Evolutionary conservation across 2,888 invertebrate species (phyloP).

Genomic region (Sisyra nigra): DNA sequence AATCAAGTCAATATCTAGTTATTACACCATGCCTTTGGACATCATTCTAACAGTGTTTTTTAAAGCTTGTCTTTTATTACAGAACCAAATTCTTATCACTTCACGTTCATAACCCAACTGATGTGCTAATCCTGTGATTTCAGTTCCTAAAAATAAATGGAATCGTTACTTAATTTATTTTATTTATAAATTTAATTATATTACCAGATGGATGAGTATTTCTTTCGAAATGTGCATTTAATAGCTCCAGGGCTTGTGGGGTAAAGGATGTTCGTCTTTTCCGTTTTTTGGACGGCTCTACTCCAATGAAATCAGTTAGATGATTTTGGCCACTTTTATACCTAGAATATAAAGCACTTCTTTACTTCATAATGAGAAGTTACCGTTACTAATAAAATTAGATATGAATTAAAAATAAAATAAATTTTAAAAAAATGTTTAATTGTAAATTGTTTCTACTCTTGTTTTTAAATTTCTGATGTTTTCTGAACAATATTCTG

Average conservation of each 20-base stretch:
- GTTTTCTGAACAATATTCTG: too few relatives aligned
- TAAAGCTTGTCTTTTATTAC: constrained; percentile 93
- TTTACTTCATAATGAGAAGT: constrained; percentile 15
- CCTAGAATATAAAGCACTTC: constrained; percentile 39
- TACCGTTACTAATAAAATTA: constrained; percentile 5
- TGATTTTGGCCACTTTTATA: constrained; percentile 88
- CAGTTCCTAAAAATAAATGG: constrained; percentile 55
- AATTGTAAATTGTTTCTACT: neutral
- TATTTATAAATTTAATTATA: constrained; percentile 9
- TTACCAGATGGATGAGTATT: constrained; percentile 97
- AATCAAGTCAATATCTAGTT: neutral
- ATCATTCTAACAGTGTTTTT: constrained; percentile 96
- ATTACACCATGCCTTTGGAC: constrained; percentile 70
- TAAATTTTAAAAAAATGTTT: neutral
- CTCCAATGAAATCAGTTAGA: constrained; percentile 88
- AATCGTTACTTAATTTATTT: constrained; percentile 6
- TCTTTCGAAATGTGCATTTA: constrained; percentile 90
- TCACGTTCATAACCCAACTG: constrained; percentile 94
- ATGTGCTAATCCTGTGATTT: constrained; percentile 90
- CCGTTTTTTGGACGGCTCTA: constrained; percentile 92
- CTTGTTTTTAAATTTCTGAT: too few relatives aligned
- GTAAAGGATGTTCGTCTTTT: constrained; percentile 95
- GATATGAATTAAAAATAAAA: neutral
- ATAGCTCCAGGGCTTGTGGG: constrained; percentile 84
- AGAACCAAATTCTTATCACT: constrained; percentile 98